A percentile compares a stretch with the other conserved stretches of the same genome.
phyloP scores from a whole-genome alignment of 2,797 vertebrate genomes.

The Protonibea diacanthus region DNA sequence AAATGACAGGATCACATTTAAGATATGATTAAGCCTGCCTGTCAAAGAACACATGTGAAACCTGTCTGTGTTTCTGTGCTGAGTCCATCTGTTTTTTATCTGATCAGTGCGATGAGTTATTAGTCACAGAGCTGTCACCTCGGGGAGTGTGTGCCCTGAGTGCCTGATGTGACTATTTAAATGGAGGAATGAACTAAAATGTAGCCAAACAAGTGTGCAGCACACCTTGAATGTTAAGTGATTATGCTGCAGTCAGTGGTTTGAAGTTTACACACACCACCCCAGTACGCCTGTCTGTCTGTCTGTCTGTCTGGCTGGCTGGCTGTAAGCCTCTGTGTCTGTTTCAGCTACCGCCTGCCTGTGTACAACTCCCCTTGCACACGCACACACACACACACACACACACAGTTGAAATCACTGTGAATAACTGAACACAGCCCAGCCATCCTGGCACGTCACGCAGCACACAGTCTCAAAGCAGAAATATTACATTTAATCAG shows the following conservation, averaged over 20 bases:
- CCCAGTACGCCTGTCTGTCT: conserved; percentile 9
- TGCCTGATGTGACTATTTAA: not conserved
- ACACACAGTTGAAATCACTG: not conserved
- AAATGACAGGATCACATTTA: not conserved
- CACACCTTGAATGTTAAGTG: conserved; percentile 42
- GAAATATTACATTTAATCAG: conserved; percentile 21
- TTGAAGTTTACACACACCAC: conserved; percentile 11
- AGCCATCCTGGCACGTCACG: not conserved
- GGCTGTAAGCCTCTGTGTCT: conserved; percentile 32
- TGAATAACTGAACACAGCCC: conserved; percentile 9
- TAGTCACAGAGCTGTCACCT: not conserved
- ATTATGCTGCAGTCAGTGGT: conserved; percentile 13
- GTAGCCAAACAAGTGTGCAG: not conserved
- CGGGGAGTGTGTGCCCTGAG: too few relatives aligned
- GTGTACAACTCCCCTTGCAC: conserved; percentile 3
- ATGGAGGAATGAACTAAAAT: not conserved
- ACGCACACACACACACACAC: not conserved
- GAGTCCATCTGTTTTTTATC: not conserved
- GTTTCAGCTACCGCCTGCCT: not conserved
- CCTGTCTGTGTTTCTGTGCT: not conserved
- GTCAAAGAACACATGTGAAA: not conserved
- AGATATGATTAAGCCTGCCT: not conserved
- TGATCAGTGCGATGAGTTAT: not conserved
- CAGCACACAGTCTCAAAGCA: conserved; percentile 20
- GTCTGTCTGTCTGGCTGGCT: conserved; percentile 13